Conservation (phyloP, 2,797 vertebrate species). For the Enteromius trimaculatus region DNA sequence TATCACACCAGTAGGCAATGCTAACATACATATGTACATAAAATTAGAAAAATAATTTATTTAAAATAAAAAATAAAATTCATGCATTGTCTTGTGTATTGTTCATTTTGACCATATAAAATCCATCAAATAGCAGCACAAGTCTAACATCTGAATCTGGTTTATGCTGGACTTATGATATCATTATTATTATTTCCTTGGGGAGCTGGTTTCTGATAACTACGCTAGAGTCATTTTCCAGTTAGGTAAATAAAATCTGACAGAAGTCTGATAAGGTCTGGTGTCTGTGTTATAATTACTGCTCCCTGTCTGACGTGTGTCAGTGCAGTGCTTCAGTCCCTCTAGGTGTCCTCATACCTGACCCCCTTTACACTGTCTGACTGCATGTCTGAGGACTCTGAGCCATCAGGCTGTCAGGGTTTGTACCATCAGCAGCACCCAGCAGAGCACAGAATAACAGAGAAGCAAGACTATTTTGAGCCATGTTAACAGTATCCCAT, state of each 20-base stretch:
- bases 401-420: conserved; percentile 6
- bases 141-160: not conserved
- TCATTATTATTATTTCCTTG: not conserved
- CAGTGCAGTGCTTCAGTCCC: not conserved
- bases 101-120: not conserved
- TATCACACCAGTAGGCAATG: too few species aligned
- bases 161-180: not conserved
- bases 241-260: not conserved
- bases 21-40: too few species aligned
- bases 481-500: not conserved
- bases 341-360: not conserved
- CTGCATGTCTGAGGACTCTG: not conserved
- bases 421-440: not conserved
- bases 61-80: not conserved
- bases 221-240: not conserved
- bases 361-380: not conserved
- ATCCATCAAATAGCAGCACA: not conserved
- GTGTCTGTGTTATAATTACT: conserved; percentile 1
- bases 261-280: not conserved
- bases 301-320: not conserved
- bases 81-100: not conserved
- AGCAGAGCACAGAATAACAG: not conserved
- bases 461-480: not conserved
- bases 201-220: not conserved
- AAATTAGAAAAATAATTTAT: not conserved